phyloP scores from a whole-genome alignment of 2,797 vertebrate species.

The Sebastes ruberrimus region DNA sequence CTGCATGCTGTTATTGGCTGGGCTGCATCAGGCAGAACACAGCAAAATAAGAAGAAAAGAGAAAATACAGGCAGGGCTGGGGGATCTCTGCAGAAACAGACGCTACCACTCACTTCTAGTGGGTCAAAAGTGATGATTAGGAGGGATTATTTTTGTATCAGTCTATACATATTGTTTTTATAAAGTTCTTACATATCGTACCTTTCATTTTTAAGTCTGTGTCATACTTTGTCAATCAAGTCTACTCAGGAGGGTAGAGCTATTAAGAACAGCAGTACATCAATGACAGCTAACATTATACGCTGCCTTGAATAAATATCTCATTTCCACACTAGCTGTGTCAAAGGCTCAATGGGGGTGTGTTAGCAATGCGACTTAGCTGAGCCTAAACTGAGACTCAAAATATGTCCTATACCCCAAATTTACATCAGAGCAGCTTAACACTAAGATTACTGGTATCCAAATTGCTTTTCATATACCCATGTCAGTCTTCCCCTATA shows the following conservation, averaged over 20 bases:
- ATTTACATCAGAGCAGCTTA: background rate
- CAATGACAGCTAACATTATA: background rate
- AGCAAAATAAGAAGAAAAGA: too few species aligned
- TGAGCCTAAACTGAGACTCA: background rate
- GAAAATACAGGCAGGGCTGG: background rate
- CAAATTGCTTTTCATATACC: background rate
- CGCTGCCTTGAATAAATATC: background rate
- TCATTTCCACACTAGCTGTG: background rate
- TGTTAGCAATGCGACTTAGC: background rate
- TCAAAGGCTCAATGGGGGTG: background rate
- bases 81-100: too few species aligned
- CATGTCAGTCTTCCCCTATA: background rate
- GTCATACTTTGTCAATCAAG: background rate
- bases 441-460: background rate
- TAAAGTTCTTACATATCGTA: rapidly evolving
- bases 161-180: too few species aligned
- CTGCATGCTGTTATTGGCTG: too few species aligned
- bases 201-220: background rate
- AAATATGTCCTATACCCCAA: background rate
- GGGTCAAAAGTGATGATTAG: too few species aligned
- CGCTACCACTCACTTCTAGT: too few species aligned
- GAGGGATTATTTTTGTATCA: too few species aligned
- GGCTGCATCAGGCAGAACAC: rapidly evolving
- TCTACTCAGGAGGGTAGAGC: background rate
- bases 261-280: background rate